Base-by-base conservation (phyloP, 2,888 invertebrate species). In the Phalera bucephala region DNA sequence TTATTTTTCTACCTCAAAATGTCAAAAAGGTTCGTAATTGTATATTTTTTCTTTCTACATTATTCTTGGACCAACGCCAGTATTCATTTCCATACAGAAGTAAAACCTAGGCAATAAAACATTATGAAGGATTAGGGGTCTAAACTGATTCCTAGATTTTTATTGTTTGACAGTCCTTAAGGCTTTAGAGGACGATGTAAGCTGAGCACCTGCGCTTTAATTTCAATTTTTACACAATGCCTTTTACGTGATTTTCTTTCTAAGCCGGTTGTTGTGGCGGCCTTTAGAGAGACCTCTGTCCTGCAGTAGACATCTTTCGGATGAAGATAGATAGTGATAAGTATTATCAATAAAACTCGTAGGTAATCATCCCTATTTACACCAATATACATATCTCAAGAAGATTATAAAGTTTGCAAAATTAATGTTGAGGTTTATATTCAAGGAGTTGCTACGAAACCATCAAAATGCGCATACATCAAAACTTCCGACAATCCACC, bases 391-490 rank as follows among this genome's bases (percentile, higher is more conserved):
- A n/a, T n/a, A n/a, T 45, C 48, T 46, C 35, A 38, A 60, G 53
- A 52, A 64, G 61, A 71, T 72, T 70, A 66, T 55, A 54, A 72
- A 71, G 67, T 75, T 54, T 40, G 40, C 52, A 52, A 61, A 62
- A 65, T 61, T 55, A 55, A 57, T 48, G 54, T 42, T 52, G 57
- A 52, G 58, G 66, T 68, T 68, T 69, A 66, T 70, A 65, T 66
- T 60, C 48, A 44, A 40, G 40, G 48, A 57, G 59, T 62, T 61
- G 46, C 42, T 34, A 38, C 36, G 53, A 56, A 55, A 63, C 61
- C 59, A 80, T 75, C 72, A 74, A 74, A 75, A 78, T 75, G 81
- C 76, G 67, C 80, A 81, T 80, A 78, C 80, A 80, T 81, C 73
- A 73, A 72, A 77, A 74, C 64, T 83, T 80, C 65, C 54, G 61